Evolutionary conservation across 2,797 vertebrate genomes (phyloP), one percentile per base, ranked within the genome.

Genomic region (Pangasius larnaudii): DNA sequence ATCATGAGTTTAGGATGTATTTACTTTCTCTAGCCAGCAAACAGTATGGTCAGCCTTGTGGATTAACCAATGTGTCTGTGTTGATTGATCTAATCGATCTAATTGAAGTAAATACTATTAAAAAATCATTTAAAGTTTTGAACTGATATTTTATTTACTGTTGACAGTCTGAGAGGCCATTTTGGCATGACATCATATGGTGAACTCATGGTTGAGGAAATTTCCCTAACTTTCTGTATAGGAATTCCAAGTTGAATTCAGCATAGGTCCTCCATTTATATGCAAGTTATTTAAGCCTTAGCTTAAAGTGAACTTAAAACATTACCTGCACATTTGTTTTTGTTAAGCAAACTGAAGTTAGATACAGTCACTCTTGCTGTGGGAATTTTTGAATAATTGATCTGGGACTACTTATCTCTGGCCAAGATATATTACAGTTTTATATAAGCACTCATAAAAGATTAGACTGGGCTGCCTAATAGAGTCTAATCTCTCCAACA

Each of bases 361-460:
- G 19, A 58, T 36, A 30, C 27, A 53, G 10, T 63, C 59, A 46
- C 59, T 18, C 7, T n/a, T 82, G 80, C 36, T 63, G 24, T 63
- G 27, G 39, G 59, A 82, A 9, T 46, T 16, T 82, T 49, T 65
- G 8, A 63, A 65, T 65, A 65, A 83, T 83, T 65, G 36, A 46
- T 65, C 39, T 65, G 80, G 80, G 59, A 63, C 27, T 83, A 46
- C 13, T 46, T 24, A 24, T 65, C 79, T 82, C 80, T 46, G 39
- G 39, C 59, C 59, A 83, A n/a, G 39, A 18, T n/a, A 49, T 30
- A 65, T 49, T 46, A 39, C 24, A 49, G 4, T 14, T 83, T 65
- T 67, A 19, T 85, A 85, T 49, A 77, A 77, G 85, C 85, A 61
- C 71, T 77, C n/a, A 11, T 63, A 75, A 61, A 85, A 77, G 39